A percentile compares a stretch with the other conserved stretches of the same genome.
These are phyloP conservation scores for Watsonalla cultraria DNA, from an alignment of 2,888 invertebrate genomes.

Conservation along the genomic window DNA sequence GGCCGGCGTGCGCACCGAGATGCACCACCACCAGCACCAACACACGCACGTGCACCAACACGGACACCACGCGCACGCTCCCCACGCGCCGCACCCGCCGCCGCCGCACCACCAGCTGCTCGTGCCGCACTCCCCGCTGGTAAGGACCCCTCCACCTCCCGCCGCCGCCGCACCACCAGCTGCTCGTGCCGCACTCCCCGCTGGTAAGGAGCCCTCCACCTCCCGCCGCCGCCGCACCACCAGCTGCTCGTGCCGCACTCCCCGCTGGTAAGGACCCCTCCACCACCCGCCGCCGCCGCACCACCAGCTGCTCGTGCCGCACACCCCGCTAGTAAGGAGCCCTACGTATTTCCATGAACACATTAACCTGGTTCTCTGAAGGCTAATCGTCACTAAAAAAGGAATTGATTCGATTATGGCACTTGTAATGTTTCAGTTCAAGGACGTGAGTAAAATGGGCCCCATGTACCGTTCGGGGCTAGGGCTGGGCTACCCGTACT, in stretches of 20 bases:
- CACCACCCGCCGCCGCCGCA: constrained; percentile 48
- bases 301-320: constrained; percentile 32
- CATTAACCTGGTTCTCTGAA: no score
- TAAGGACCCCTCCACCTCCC: constrained; percentile 34
- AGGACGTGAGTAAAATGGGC: constrained; percentile 92
- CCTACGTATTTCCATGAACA: constrained; percentile 77
- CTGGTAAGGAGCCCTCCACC: constrained; percentile 80
- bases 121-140: constrained; percentile 42
- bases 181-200: constrained; percentile 64
- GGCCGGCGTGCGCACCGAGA: constrained; percentile 79
- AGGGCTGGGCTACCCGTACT: constrained; percentile 87
- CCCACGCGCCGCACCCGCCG: constrained; percentile 85
- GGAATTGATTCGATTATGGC: no score
- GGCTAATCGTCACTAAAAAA: no score
- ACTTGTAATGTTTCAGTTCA: constrained; percentile 79
- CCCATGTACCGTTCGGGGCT: constrained; percentile 87
- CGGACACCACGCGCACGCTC: constrained; percentile 87
- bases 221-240: constrained; percentile 26
- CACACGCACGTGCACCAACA: constrained; percentile 87
- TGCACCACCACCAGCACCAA: constrained; percentile 89
- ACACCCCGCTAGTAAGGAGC: constrained; percentile 80
- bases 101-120: constrained; percentile 59
- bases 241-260: constrained; percentile 50
- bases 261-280: constrained; percentile 80
- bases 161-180: constrained; percentile 24